phyloP scores from a whole-genome alignment of 2,797 vertebrate species.

The Cryptoblepharus egeriae region DNA sequence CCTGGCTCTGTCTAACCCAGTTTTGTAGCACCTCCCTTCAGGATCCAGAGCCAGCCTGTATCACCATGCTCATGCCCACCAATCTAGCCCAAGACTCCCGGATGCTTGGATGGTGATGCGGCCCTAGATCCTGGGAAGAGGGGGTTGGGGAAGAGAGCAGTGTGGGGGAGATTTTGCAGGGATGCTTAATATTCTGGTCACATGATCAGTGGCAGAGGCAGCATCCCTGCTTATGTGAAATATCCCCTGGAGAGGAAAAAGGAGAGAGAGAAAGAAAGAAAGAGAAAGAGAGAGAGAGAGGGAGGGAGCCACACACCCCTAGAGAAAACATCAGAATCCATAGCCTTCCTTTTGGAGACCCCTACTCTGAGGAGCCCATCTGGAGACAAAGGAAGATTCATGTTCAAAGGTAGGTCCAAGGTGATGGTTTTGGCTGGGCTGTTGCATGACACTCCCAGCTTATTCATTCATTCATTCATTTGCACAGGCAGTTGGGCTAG shows the following conservation, averaged over 20 bases:
- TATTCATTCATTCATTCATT: too few species aligned
- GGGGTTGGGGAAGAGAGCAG: conserved; percentile 55
- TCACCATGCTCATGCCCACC: neutral
- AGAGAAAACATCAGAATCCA: conserved; percentile 32
- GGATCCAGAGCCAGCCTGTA: neutral
- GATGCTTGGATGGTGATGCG: conserved; percentile 20
- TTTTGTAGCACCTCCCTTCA: neutral
- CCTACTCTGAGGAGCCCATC: conserved; percentile 71
- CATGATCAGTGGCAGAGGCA: conserved; percentile 69
- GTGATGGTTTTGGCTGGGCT: conserved; percentile 37
- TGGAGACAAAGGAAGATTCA: conserved; percentile 82
- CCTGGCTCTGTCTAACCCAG: neutral
- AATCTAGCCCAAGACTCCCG: conserved; percentile 7
- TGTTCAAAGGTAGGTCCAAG: conserved; percentile 80
- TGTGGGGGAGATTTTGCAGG: conserved; percentile 68
- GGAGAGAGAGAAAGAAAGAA: conserved; percentile 50
- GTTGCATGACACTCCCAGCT: neutral
- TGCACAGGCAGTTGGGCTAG: neutral
- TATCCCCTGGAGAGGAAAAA: conserved; percentile 63
- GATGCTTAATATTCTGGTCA: conserved; percentile 77
- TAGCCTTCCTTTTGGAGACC: conserved; percentile 41
- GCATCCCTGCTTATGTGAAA: conserved; percentile 70
- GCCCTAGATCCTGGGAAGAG: conserved; percentile 7
- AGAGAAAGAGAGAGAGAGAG: conserved; percentile 44
- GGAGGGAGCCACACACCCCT: too few species aligned